Evolutionary conservation across 2,113 vertebrate species (phyloP).

Genomic region (Carassius carassius): DNA sequence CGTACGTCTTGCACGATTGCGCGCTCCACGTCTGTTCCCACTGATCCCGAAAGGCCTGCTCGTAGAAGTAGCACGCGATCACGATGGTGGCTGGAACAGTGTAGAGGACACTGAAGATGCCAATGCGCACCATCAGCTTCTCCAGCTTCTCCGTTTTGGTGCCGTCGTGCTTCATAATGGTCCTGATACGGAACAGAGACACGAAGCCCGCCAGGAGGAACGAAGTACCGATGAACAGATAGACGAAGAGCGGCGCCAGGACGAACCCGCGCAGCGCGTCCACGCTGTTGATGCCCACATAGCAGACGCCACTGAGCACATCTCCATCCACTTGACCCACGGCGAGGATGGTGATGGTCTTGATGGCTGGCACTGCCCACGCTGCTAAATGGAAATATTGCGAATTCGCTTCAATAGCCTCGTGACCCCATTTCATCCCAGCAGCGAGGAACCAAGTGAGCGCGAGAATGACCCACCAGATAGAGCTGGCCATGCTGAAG

Average conservation of each 20-base stretch:
- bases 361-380: conserved; percentile 95
- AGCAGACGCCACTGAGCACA: conserved; percentile 90
- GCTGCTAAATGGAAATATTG: conserved; percentile 95
- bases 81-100: conserved; percentile 96
- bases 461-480: conserved; percentile 96
- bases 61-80: conserved; percentile 96
- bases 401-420: conserved; percentile 95
- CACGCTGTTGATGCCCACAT: conserved; percentile 92
- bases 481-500: conserved; percentile 97
- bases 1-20: conserved; percentile 90
- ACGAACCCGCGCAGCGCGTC: conserved; percentile 92
- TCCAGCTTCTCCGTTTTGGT: conserved; percentile 97
- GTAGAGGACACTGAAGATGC: conserved; percentile 94
- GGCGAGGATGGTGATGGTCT: conserved; percentile 93
- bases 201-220: conserved; percentile 94
- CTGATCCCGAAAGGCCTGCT: conserved; percentile 96
- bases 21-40: conserved; percentile 94
- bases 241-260: conserved; percentile 92
- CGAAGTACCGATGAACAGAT: conserved; percentile 93
- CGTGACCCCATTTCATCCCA: conserved; percentile 97
- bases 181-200: conserved; percentile 93
- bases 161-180: conserved; percentile 97
- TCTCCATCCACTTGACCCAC: conserved; percentile 95
- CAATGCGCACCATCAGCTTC: conserved; percentile 95
- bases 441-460: conserved; percentile 95